phyloP scores from a whole-genome alignment of 2,797 vertebrate genomes.

The Ataeniobius toweri region DNA sequence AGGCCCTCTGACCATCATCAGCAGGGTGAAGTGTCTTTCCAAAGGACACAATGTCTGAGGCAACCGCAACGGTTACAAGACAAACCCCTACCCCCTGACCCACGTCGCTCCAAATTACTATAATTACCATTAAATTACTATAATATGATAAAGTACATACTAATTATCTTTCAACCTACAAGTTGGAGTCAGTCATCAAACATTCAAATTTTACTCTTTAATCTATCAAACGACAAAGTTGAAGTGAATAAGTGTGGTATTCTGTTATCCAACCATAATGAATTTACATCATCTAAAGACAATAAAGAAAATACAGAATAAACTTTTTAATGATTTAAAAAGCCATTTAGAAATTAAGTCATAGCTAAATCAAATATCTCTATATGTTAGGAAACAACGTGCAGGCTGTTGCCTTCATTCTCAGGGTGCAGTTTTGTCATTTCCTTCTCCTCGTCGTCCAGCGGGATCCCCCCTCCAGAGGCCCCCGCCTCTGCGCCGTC shows the following conservation, averaged over 20 bases:
- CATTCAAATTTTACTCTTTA: no score
- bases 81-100: no score
- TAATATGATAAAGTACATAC: neutral
- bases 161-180: neutral
- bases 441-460: conserved; percentile 68
- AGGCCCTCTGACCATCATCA: no score
- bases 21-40: no score
- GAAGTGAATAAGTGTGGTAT: no score
- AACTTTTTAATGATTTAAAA: neutral
- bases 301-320: no score
- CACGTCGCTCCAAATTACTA: no score
- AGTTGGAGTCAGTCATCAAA: neutral
- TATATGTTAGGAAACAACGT: conserved; percentile 5
- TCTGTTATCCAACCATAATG: no score
- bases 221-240: no score
- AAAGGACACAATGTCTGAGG: no score
- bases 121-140: neutral
- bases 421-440: conserved; percentile 18
- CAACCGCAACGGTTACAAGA: no score
- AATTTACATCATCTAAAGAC: no score
- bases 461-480: conserved; percentile 77
- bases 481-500: conserved; percentile 84
- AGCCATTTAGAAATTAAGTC: neutral
- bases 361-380: neutral
- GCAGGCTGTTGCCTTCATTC: neutral